Conservation (phyloP, 2,797 vertebrate genomes). For the Schizopygopsis malacanthus region DNA sequence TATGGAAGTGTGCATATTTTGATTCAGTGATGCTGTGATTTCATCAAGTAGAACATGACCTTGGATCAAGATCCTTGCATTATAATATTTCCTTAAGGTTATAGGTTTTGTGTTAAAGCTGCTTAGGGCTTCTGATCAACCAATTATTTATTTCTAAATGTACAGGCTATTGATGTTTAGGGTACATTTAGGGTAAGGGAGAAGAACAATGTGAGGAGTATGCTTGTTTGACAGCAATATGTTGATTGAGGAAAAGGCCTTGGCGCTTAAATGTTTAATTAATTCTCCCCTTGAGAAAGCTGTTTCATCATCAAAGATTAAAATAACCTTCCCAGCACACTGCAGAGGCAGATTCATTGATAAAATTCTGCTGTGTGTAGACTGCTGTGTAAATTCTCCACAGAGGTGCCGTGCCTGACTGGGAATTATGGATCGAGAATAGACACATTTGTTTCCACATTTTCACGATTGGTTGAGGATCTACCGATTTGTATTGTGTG, state of each 20-base stretch:
- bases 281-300: background rate
- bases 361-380: background rate
- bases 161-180: background rate
- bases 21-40: background rate
- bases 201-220: background rate
- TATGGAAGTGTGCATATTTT: background rate
- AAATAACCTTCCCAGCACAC: constrained; percentile 32
- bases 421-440: background rate
- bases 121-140: background rate
- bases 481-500: background rate
- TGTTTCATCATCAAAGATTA: constrained; percentile 44
- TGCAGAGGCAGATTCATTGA: constrained; percentile 11
- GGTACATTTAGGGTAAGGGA: background rate
- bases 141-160: background rate
- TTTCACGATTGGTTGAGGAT: constrained; percentile 2
- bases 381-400: background rate
- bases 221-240: background rate
- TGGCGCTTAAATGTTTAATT: constrained; percentile 19
- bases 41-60: background rate
- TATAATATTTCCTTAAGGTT: background rate
- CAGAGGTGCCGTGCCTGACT: background rate
- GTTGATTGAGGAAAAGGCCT: background rate
- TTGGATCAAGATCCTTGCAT: background rate
- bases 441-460: constrained; percentile 5
- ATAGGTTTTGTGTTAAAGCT: background rate